Base-by-base conservation (phyloP, 2,797 vertebrate genomes). In the Xerus rutilus region DNA sequence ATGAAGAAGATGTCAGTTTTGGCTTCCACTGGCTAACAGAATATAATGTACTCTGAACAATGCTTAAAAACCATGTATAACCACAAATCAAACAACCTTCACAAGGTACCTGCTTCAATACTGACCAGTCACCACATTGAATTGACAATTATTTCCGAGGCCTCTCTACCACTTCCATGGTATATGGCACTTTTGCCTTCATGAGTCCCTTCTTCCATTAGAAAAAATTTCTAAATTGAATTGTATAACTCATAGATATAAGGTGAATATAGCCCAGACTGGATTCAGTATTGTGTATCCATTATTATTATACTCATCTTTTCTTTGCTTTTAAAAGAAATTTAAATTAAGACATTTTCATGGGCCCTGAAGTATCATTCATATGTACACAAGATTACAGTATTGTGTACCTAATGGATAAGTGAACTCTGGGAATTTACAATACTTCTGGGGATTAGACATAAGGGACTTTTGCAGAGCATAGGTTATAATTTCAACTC, bases 281-380 rank as follows among this genome's bases (percentile, higher is more conserved):
- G 28, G 15, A 86, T 84, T 86, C n/a, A 84, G 65, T 77, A 67
- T 76, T 93, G 65, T n/a, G 18, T 73, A 73, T 64, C 65, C n/a
- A 84, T 62, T 64, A 65, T 52, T 49, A 62, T 57, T 91, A 65
- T 18, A 35, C 43, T 81, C 21, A 47, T 72, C 78, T 74, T 94
- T 92, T 85, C 30, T 74, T 84, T 73, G 20, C 9, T 86, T 91
- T 96, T 84, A 52, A 86, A 69, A 57, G 6, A 77, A 83, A 91
- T 89, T 94, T 52, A 90, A 86, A 77, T 39, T 83, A 86, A 86
- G 67, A 23, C 35, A 69, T 77, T 74, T 69, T 86, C 32, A n/a
- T 43, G 28, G 20, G 30, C 52, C 25, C 52, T 76, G 57, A 73
- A 32, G 20, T 57, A 20, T 30, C 18, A 18, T 52, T 9, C 39